Percentiles rank a stretch among this genome's conserved stretches.
Evolutionary conservation across 2,888 invertebrate genomes (phyloP).

Genomic region (Druceiella hillmani): DNA sequence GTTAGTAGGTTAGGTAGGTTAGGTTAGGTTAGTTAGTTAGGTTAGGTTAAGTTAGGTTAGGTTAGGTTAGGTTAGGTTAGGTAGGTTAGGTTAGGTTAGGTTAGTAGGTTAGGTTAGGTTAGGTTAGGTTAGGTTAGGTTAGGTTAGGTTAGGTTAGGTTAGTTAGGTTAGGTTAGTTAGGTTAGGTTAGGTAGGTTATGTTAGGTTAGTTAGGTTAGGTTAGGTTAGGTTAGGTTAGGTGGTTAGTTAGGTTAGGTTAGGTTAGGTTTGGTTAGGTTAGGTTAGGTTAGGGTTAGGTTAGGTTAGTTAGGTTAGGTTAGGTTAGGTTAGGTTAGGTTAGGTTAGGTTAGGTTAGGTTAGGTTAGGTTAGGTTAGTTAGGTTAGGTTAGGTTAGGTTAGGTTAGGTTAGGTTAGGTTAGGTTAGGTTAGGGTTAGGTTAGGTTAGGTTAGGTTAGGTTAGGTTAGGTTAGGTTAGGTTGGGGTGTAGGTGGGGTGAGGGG

Average conservation of each 20-base stretch:
- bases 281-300: constrained; percentile 14
- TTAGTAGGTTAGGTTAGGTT: too few species aligned
- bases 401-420: not conserved
- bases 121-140: constrained; percentile 5
- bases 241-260: constrained; percentile 17
- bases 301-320: constrained; percentile 17
- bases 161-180: constrained; percentile 4
- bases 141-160: constrained; percentile 5
- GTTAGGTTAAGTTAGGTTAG: constrained; percentile 5
- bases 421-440: constrained; percentile 2
- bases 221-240: constrained; percentile 17
- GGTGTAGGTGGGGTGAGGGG: too few species aligned
- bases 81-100: not conserved
- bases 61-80: constrained; percentile 3
- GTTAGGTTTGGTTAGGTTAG: constrained; percentile 16
- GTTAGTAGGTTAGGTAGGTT: too few species aligned
- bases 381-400: not conserved
- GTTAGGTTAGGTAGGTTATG: constrained; percentile 17
- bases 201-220: constrained; percentile 15
- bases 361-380: constrained; percentile 4
- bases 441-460: constrained; percentile 5
- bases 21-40: constrained; percentile 7
- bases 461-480: constrained; percentile 5
- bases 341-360: constrained; percentile 5
- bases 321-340: constrained; percentile 9